Evolutionary conservation across 2,113 vertebrate genomes (phyloP), one percentile per base, ranked within the genome.

Genomic region (Talpa occidentalis): DNA sequence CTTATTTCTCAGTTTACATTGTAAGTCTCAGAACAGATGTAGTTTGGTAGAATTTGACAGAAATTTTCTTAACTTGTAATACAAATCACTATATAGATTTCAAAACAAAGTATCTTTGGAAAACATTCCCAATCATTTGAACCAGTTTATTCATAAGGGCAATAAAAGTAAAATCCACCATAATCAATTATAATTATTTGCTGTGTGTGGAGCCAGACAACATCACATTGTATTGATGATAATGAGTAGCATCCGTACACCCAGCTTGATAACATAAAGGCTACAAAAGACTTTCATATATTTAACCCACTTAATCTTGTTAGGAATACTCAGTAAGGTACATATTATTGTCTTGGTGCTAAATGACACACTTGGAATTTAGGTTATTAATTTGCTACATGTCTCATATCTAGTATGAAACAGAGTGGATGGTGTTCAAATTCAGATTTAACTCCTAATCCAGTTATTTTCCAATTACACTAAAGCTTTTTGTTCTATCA

Each of bases 1-100:
- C 86, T 85, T 83, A 88, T 92, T 94, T 96, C 44, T 52, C 22
- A 82, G 64, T 95, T 95, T 92, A 92, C 94, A 82, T 40, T 67
- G 12, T 62, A 60, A 94, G 10, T 54, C 89, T 89, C 42, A 91
- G 88, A 96, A 83, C 69, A 93, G 72, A 96, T 96, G 90, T 72
- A 64, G 19, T 92, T 88, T 92, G 24, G 60, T 84, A 92, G 54
- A 82, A 35, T 80, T 81, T 79, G 90, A 28, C 77, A 76, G 52
- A 93, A 77, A 67, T 56, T 64, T 89, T 85, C 77, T 94, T 49
- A 95, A 83, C 40, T 90, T 94, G 84, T 40, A 60, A 24, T 76
- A 90, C 70, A 91, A 94, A 93, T 90, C 90, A 78, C 42, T 90
- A 28, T 70, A 67, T 37, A 83, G 40, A 76, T 88, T 64, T 77